Conservation (phyloP, 2,113 vertebrate species). For the Scomber colias region DNA sequence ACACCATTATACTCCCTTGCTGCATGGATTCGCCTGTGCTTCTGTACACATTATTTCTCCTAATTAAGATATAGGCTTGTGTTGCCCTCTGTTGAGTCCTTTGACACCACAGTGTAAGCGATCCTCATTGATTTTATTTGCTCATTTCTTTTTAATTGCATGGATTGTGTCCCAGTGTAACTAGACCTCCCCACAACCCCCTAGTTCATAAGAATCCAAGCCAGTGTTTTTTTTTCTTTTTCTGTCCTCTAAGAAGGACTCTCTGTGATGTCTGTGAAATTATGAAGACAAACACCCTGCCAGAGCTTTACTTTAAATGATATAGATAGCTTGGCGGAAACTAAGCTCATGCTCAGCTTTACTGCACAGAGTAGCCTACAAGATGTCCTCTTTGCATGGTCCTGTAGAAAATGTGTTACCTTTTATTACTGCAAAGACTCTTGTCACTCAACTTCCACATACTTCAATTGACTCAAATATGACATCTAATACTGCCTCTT, state of each 20-base stretch:
- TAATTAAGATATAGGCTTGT: constrained; percentile 80
- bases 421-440: constrained; percentile 1
- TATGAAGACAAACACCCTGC: constrained; percentile 54
- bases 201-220: constrained; percentile 58
- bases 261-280: constrained; percentile 48
- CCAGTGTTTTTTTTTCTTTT: constrained; percentile 48
- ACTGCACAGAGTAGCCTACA: background rate
- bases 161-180: constrained; percentile 81
- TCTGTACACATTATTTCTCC: constrained; percentile 65
- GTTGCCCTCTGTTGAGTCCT: constrained; percentile 81
- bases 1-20: constrained; percentile 17
- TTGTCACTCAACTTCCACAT: constrained; percentile 3
- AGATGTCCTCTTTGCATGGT: background rate
- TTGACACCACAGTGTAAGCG: constrained; percentile 83
- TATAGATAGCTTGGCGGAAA: constrained; percentile 37
- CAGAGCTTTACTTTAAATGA: constrained; percentile 47
- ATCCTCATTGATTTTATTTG: constrained; percentile 86
- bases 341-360: background rate
- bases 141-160: constrained; percentile 87
- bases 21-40: background rate
- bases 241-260: constrained; percentile 64
- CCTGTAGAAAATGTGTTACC: background rate
- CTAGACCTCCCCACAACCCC: constrained; percentile 75
- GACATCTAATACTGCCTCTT: constrained; percentile 5
- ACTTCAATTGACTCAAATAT: background rate